Percentiles rank a stretch among this genome's conserved stretches.
These are phyloP conservation scores for Rhipidura dahli DNA, from an alignment of 2,113 vertebrate genomes.

Conservation along the genomic window DNA sequence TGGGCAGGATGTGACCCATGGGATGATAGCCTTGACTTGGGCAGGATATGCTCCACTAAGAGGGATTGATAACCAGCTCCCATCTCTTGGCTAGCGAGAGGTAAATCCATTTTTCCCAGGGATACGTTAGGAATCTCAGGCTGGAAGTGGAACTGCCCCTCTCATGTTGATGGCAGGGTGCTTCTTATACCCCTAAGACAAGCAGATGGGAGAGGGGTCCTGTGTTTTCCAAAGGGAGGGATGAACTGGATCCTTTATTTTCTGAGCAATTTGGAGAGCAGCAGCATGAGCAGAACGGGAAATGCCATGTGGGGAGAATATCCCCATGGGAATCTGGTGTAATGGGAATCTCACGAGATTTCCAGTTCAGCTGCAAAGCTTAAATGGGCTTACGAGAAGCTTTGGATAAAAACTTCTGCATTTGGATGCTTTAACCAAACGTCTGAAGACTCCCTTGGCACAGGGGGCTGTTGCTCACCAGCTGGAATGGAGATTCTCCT, in stretches of 20 bases:
- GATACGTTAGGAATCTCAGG: rapidly evolving
- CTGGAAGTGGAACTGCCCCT: neutral
- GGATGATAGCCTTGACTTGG: neutral
- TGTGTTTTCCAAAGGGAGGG: neutral
- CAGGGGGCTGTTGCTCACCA: neutral
- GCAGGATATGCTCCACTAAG: neutral
- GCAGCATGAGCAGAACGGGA: neutral
- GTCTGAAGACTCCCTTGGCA: neutral
- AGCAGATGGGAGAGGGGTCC: neutral
- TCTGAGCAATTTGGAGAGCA: rapidly evolving
- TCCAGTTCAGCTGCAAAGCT: neutral
- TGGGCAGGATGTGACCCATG: neutral
- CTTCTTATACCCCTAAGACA: neutral
- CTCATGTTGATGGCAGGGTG: neutral
- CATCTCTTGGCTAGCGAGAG: no score
- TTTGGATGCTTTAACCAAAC: neutral
- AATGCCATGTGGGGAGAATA: neutral
- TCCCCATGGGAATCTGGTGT: neutral
- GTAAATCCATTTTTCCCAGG: neutral
- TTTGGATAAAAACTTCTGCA: neutral
- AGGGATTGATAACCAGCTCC: no score
- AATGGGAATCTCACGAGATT: neutral
- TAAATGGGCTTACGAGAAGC: neutral
- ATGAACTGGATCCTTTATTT: neutral
- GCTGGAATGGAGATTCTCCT: neutral